These are phyloP conservation scores for Pimephales promelas DNA, from an alignment of 2,113 vertebrate species.

Conservation along the genomic window DNA sequence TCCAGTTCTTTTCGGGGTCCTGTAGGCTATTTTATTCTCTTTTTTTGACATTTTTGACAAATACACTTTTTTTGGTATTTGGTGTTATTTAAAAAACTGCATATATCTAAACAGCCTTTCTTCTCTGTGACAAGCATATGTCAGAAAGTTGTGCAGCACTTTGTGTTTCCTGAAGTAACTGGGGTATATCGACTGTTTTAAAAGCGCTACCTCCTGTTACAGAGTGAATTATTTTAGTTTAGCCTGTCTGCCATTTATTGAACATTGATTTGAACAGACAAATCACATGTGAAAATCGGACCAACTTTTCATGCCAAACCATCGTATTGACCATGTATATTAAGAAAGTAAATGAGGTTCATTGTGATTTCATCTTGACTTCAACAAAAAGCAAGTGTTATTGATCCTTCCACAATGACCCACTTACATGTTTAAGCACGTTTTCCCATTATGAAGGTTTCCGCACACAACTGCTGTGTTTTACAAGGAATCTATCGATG, in stretches of 20 bases:
- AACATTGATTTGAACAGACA: background rate
- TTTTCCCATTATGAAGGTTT: slow-evolving; percentile 28
- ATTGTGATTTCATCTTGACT: slow-evolving; percentile 20
- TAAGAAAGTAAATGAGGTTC: background rate
- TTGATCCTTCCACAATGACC: slow-evolving; percentile 17
- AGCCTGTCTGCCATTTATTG: background rate
- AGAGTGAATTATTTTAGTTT: background rate
- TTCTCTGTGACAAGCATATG: too few relatives aligned
- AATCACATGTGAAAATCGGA: background rate
- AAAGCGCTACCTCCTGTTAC: background rate
- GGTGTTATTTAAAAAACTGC: background rate
- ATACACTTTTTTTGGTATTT: background rate
- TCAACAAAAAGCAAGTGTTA: background rate
- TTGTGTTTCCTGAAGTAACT: too few relatives aligned
- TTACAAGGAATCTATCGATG: slow-evolving; percentile 36
- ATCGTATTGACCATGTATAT: background rate
- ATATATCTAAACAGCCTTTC: too few relatives aligned
- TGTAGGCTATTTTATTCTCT: too few relatives aligned
- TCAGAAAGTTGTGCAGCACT: too few relatives aligned
- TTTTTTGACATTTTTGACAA: too few relatives aligned
- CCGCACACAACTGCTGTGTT: slow-evolving; percentile 22
- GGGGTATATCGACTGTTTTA: too few relatives aligned
- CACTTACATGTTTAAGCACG: slow-evolving; percentile 19
- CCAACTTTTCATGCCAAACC: background rate
- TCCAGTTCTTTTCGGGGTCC: too few relatives aligned